Base-by-base conservation (phyloP, 2,888 invertebrate genomes). In the Macrosoma leucophasiata region DNA sequence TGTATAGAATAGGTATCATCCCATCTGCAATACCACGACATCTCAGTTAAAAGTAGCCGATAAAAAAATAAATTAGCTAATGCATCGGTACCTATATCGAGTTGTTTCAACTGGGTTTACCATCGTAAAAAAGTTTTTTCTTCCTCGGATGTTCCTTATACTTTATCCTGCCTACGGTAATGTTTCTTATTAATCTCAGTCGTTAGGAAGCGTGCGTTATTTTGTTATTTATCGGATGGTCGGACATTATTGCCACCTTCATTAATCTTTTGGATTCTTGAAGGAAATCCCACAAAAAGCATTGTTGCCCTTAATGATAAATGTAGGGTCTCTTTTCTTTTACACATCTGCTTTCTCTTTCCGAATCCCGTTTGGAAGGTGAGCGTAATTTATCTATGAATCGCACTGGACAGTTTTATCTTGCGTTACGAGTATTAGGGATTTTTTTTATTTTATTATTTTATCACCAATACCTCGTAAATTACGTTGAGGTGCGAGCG, bases 221-320 rank as follows among this genome's bases (percentile, higher is more conserved):
- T 75, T 75, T 57, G 73, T 77, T 78, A 78, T 78, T 75, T 78
- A 77, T 78, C 73, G 67, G 68, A 60, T 63, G 70, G 71, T 62
- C 63, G 60, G 58, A 48, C 69, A 66, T 72, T 78, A 77, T 78
- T 74, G 43, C 77, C 72, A 70, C 72, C 64, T 71, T 68, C 76
- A 78, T 78, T 78, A 75, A 78, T 79, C 77, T 77, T 68, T 57
- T 55, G 67, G 76, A 75, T 74, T 76, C 76, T 73, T 76, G 62
- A 72, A 73, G 75, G 68, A 72, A 76, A 77, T 76, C 74, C 68
- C 63, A 62, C 73, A 76, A 76, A 78, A 77, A 77, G 70, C 73
- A 73, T 46, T 48, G 41, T 79, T 77, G 75, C 67, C 63, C 66
- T 63, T 68, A 74, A 76, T 78, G 77, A 78, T 76, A 75, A 77